phyloP scores from a whole-genome alignment of 2,797 vertebrate species.

The Fistularia tabacaria region DNA sequence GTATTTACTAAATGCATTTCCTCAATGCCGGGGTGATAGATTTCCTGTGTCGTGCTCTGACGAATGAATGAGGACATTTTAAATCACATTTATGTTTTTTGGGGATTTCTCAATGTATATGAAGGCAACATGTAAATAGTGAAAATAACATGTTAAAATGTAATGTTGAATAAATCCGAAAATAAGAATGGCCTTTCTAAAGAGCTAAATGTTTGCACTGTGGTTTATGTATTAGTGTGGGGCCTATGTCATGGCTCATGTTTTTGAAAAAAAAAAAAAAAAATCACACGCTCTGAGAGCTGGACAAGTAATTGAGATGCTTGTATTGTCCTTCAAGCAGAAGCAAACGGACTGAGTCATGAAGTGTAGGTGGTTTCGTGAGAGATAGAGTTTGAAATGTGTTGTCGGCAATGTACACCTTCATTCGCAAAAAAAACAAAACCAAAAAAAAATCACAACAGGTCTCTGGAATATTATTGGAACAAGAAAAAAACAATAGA shows the following conservation, averaged over 20 bases:
- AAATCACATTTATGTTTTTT: constrained; percentile 43
- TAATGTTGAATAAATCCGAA: constrained; percentile 66
- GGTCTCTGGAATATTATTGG: neutral
- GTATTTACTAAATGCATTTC: constrained; percentile 25
- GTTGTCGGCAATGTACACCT: constrained; percentile 23
- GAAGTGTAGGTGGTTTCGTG: constrained; percentile 46
- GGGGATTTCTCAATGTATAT: constrained; percentile 54
- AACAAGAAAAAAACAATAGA: neutral
- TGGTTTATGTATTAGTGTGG: constrained; percentile 21
- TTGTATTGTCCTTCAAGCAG: constrained; percentile 45
- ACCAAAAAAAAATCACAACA: neutral
- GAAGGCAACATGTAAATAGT: constrained; percentile 69
- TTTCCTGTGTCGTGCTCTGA: constrained; percentile 56
- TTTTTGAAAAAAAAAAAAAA: too few species aligned
- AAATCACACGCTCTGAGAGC: constrained; percentile 15
- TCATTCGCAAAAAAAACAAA: neutral
- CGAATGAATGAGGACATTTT: constrained; percentile 22
- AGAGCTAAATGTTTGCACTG: constrained; percentile 31
- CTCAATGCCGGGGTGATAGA: constrained; percentile 43
- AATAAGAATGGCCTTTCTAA: constrained; percentile 46
- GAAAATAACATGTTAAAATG: constrained; percentile 70
- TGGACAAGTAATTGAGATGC: constrained; percentile 37
- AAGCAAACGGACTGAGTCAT: constrained; percentile 53
- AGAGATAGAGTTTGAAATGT: constrained; percentile 33
- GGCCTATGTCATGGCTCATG: too few species aligned